Percentiles rank a stretch among this genome's conserved stretches.
These are phyloP conservation scores for Sceloporus tristichus DNA, from an alignment of 2,113 vertebrate genomes.

Conservation along the genomic window DNA sequence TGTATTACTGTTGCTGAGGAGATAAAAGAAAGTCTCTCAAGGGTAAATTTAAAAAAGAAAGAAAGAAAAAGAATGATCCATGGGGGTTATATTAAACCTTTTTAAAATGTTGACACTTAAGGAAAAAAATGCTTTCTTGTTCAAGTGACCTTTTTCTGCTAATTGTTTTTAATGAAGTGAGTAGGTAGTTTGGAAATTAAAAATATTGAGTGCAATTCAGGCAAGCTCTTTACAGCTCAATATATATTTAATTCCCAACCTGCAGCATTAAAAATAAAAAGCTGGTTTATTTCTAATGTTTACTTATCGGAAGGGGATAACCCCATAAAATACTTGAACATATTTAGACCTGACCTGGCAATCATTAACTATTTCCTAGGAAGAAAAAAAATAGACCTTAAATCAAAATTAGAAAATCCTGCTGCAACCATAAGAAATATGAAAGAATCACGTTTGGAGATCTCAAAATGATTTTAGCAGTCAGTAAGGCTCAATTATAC, in stretches of 20 bases:
- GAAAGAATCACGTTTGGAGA: slow-evolving; percentile 29
- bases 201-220: background rate
- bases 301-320: slow-evolving; percentile 45
- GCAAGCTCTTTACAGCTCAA: background rate
- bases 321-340: slow-evolving; percentile 42
- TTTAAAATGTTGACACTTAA: slow-evolving; percentile 71
- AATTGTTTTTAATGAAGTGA: slow-evolving; percentile 74
- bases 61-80: slow-evolving; percentile 66
- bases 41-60: slow-evolving; percentile 46
- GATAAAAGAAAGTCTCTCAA: slow-evolving; percentile 61
- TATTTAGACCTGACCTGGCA: slow-evolving; percentile 59
- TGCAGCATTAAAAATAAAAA: background rate
- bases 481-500: slow-evolving; percentile 8
- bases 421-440: background rate
- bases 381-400: slow-evolving; percentile 43
- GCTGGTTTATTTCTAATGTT: background rate
- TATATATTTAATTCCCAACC: background rate
- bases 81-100: slow-evolving; percentile 77
- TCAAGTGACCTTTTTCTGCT: slow-evolving; percentile 69
- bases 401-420: slow-evolving; percentile 35
- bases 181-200: slow-evolving; percentile 53
- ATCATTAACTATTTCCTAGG: slow-evolving; percentile 56
- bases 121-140: slow-evolving; percentile 63
- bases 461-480: slow-evolving; percentile 20
- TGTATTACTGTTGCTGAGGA: slow-evolving; percentile 71